Percentiles rank a stretch among this genome's conserved stretches.
Evolutionary conservation across 1,140 invertebrate species (phyloP).

Genomic region (Bombus impatiens): DNA sequence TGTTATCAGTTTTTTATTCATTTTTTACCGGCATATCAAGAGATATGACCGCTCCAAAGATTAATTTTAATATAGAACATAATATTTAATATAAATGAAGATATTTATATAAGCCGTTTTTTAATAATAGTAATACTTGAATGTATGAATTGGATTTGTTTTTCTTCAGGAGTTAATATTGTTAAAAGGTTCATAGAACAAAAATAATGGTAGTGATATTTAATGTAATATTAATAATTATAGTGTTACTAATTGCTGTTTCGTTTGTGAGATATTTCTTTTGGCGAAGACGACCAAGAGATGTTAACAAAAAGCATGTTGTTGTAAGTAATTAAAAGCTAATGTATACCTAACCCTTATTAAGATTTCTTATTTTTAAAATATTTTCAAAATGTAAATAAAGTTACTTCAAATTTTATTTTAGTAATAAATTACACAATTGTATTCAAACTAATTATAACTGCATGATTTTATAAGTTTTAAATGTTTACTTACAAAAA

Average conservation of each 20-base stretch:
- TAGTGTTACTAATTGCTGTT: conserved; percentile 45
- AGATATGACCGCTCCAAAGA: too few relatives aligned
- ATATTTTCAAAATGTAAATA: not conserved
- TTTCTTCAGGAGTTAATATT: not conserved
- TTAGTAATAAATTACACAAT: not conserved
- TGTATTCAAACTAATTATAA: not conserved
- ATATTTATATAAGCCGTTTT: not conserved
- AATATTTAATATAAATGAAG: not conserved
- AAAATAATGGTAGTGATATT: conserved; percentile 50
- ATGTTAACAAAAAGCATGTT: conserved; percentile 70
- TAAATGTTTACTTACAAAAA: not conserved
- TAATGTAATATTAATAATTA: conserved; percentile 33
- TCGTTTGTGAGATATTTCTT: conserved; percentile 56
- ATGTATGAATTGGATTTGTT: not conserved
- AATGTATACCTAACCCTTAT: conserved; percentile 12
- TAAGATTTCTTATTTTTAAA: not conserved
- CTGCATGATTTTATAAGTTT: not conserved
- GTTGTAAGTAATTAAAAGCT: conserved; percentile 66
- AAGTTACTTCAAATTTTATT: not conserved
- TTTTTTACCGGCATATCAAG: too few relatives aligned
- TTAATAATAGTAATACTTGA: not conserved
- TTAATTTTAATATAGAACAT: not conserved
- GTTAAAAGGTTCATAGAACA: not conserved
- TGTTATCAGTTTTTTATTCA: too few relatives aligned
- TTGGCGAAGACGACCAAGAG: conserved; percentile 49